Evolutionary conservation across 2,113 vertebrate species (phyloP).

Genomic region (Oxyruncus cristatus): DNA sequence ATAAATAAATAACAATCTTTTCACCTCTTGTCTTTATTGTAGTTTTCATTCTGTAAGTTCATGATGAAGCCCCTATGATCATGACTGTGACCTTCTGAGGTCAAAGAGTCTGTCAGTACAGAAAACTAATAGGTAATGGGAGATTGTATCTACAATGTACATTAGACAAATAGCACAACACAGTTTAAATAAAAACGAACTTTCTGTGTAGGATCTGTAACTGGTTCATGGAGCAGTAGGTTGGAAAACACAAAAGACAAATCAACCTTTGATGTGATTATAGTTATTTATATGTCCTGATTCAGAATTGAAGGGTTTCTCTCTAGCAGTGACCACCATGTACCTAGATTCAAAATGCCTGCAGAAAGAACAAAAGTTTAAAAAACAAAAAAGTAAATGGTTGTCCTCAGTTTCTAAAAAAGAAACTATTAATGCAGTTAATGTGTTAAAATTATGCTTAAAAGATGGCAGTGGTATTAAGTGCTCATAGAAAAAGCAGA

Average conservation of each 20-base stretch:
- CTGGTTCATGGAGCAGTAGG: neutral
- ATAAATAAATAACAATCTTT: neutral
- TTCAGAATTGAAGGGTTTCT: neutral
- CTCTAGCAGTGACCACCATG: neutral
- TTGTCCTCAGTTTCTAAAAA: neutral
- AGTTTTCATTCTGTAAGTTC: neutral
- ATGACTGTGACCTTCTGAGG: neutral
- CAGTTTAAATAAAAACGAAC: neutral
- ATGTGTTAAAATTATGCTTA: neutral
- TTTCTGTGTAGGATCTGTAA: neutral
- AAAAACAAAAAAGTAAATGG: neutral
- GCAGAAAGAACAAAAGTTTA: neutral
- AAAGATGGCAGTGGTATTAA: neutral
- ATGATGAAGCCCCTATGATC: neutral
- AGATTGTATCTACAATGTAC: neutral
- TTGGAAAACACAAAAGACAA: neutral
- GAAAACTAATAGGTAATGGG: neutral
- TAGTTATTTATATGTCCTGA: neutral
- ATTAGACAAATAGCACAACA: neutral
- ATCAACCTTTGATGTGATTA: neutral
- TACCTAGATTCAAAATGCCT: neutral
- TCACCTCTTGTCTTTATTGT: accelerated
- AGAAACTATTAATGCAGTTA: neutral
- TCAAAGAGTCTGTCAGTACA: neutral
- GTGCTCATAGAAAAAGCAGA: neutral